Percentiles rank a stretch among this genome's conserved stretches.
Evolutionary conservation across 2,113 vertebrate species (phyloP).

Genomic region (Neofelis nebulosa): DNA sequence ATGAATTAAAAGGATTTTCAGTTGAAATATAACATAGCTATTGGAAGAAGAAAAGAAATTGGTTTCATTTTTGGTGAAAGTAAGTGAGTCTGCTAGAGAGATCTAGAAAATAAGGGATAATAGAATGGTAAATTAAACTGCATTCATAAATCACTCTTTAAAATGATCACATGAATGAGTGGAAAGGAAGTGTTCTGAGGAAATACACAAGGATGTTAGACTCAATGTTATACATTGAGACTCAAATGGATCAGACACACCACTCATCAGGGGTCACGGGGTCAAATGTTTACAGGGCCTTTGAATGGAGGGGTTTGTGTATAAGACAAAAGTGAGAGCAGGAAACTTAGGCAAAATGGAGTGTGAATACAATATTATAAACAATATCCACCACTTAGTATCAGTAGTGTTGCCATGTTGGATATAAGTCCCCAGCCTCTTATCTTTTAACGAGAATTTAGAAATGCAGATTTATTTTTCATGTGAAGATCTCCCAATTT

Average conservation of each 20-base stretch:
- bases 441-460: neutral
- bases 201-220: neutral
- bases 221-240: neutral
- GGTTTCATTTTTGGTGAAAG: conserved; percentile 60
- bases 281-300: neutral
- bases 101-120: conserved; percentile 45
- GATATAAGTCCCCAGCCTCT: neutral
- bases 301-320: neutral
- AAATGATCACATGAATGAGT: neutral
- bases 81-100: neutral
- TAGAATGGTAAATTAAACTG: conserved; percentile 22
- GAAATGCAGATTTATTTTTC: neutral
- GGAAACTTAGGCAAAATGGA: neutral
- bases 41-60: conserved; percentile 55
- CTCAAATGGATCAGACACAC: neutral
- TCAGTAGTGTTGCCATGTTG: neutral
- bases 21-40: conserved; percentile 56
- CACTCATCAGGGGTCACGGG: too few relatives aligned
- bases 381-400: neutral
- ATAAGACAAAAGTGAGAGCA: neutral
- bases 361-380: neutral
- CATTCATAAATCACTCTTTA: conserved; percentile 20
- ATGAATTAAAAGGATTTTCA: conserved; percentile 72
- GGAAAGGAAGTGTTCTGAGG: neutral
- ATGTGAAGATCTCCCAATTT: neutral